Base-by-base conservation (phyloP, 2,797 vertebrate species). In the Diplodus sargus region DNA sequence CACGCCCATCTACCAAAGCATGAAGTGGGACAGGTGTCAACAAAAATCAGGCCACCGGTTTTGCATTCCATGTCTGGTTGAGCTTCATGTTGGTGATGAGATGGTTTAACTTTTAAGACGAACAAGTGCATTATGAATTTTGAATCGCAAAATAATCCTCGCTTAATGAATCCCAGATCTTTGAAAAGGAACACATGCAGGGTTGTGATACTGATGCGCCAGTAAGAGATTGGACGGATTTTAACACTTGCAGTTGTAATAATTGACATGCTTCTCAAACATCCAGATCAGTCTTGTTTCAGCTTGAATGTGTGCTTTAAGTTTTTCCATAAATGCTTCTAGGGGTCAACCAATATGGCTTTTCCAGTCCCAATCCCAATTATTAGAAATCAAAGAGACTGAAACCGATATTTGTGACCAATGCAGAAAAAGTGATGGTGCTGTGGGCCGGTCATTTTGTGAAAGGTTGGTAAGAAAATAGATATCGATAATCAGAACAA, bases 1-100 rank as follows among this genome's bases (percentile, higher is more conserved):
- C 81, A 87, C 89, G 71, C 77, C 74, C 76, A 79, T 51, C 14
- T 4, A 11, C 30, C 70, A 78, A 71, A 77, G 61, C 58, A 70
- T 68, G 43, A 22, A 65, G 18, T 16, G 70, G 52, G 7, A 18
- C 56, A 58, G 52, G 4, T 62, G 69, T 68, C 66, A 42, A 49
- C 12, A 81, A 62, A 80, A 78, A 59, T 69, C 0, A 66, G 8
- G 45, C 45, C 25, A 72, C 12, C 1, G 0, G 57, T 73, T 88
- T 68, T 45, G 7, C 57, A 63, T n/a, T 25, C 42, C 4, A 7
- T 10, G 18, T 58, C 48, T 80, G 58, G 23, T 13, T 52, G 39
- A 48, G 22, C 49, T 68, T 63, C 2, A 52, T 25, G 18, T 73
- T 73, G 81, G n/a, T 57, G 34, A 10, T 39, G 66, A 34, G 15